These are phyloP conservation scores for Liodrosophila aerea DNA, from an alignment of 2,888 invertebrate genomes.

Conservation along the genomic window DNA sequence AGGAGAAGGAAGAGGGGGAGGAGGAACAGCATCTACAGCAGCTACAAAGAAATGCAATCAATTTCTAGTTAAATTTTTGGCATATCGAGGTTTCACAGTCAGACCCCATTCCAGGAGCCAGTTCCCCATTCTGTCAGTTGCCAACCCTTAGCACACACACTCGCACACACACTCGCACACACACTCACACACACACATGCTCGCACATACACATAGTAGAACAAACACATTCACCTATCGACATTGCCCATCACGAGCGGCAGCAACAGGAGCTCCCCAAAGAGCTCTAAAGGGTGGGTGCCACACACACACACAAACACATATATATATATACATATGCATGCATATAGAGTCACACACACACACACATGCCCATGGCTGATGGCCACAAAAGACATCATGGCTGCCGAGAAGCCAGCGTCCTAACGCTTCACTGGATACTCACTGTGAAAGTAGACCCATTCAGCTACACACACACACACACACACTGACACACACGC, in stretches of 20 bases:
- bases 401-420: constrained; percentile 75
- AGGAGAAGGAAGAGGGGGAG: constrained; percentile 34
- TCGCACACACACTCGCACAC: constrained; percentile 24
- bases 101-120: constrained; percentile 3
- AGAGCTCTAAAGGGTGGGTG: constrained; percentile 6
- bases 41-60: constrained; percentile 76
- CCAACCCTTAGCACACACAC: constrained; percentile 3
- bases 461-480: constrained; percentile 54
- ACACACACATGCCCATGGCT: constrained; percentile 60
- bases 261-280: constrained; percentile 39
- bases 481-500: constrained; percentile 27
- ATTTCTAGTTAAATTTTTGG: constrained; percentile 76
- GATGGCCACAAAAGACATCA: constrained; percentile 80
- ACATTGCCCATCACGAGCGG: constrained; percentile 67
- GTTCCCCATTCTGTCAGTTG: not conserved
- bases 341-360: constrained; percentile 18
- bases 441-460: constrained; percentile 58
- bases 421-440: constrained; percentile 74
- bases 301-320: constrained; percentile 18
- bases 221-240: constrained; percentile 61
- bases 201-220: constrained; percentile 7
- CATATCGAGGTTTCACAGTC: constrained; percentile 61
- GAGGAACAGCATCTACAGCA: constrained; percentile 26
- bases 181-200: constrained; percentile 18
- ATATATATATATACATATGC: constrained; percentile 6